These are phyloP conservation scores for Sussaba pulchella DNA, from an alignment of 2,888 invertebrate species.

Conservation along the genomic window DNA sequence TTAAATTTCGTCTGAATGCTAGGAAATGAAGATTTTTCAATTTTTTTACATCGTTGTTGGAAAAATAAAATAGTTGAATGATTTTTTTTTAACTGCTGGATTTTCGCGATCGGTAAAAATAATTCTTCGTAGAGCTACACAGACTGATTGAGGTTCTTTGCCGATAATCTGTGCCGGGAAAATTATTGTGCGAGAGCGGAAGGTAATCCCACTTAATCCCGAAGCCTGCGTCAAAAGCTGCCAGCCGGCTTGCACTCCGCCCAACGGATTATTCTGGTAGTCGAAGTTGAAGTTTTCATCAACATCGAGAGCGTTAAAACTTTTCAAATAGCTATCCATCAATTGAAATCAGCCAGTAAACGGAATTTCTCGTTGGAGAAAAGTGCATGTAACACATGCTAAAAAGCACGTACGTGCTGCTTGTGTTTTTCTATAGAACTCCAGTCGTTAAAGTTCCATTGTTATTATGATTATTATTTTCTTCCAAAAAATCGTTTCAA, in stretches of 20 bases:
- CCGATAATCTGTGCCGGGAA: background rate
- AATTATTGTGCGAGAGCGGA: background rate
- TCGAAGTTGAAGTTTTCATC: background rate
- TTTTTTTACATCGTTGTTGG: too few species aligned
- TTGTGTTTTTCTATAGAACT: background rate
- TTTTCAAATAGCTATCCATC: conserved; percentile 4
- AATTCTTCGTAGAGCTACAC: background rate
- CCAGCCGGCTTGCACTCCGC: background rate
- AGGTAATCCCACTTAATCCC: background rate
- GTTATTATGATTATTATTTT: conserved; percentile 2
- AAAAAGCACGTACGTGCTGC: background rate
- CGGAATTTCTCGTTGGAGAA: background rate
- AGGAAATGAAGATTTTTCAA: background rate
- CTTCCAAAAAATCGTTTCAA: conserved; percentile 1
- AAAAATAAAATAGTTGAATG: too few species aligned
- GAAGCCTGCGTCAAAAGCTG: background rate
- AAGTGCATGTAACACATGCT: background rate
- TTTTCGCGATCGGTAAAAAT: background rate
- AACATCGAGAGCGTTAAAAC: conserved; percentile 1
- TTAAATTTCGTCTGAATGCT: too few species aligned
- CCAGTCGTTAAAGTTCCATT: background rate
- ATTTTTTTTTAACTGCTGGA: too few species aligned
- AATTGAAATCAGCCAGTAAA: conserved; percentile 9
- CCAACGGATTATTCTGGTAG: conserved; percentile 6
- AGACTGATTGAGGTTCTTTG: background rate